Base-by-base conservation (phyloP, 2,888 invertebrate genomes). In the Mythimna loreyi region DNA sequence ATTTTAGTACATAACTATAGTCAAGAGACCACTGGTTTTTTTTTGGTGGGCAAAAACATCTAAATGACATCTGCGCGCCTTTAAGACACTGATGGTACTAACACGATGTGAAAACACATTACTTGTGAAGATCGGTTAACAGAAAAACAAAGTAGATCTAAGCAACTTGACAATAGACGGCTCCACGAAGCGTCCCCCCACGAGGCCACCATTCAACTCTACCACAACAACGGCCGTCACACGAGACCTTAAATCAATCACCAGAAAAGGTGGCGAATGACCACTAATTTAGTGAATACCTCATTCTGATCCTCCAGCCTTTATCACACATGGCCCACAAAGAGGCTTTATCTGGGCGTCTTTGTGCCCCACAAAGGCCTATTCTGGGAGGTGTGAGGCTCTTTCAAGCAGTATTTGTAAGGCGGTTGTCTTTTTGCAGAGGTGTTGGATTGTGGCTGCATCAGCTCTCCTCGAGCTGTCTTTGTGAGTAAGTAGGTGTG, bases 351-450 rank as follows among this genome's bases (percentile, higher is more conserved):
- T 89, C 84, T 85, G 65, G 72, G 63, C 83, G 67, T 80, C 83
- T 84, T 90, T 89, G 83, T 89, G 80, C 43, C 49, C 53, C 81
- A 90, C 89, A 90, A 90, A 85, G 81, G 83, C 55, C 83, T 79
- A 85, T 87, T 90, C 85, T 85, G 82, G 85, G 69, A 90, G 90
- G 91, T 90, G 91, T 90, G 90, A 89, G 87, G 56, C 66, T 66
- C 82, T 83, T 85, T 84, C 73, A 83, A 67, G 56, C 76, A 68
- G 50, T 78, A 67, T 67, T 74, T 72, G 75, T 78, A 74, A 61
- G 80, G 56, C 65, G 66, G 53, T 80, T 70, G 72, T 73, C 77
- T 81, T 85, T 83, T 83, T 77, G 73, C 28, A 52, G 64, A 85
- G 80, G 84, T 80, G 82, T 84, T 75, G 81, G 80, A 80, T 80